phyloP scores from a whole-genome alignment of 2,797 vertebrate species.

The Lates japonicus region DNA sequence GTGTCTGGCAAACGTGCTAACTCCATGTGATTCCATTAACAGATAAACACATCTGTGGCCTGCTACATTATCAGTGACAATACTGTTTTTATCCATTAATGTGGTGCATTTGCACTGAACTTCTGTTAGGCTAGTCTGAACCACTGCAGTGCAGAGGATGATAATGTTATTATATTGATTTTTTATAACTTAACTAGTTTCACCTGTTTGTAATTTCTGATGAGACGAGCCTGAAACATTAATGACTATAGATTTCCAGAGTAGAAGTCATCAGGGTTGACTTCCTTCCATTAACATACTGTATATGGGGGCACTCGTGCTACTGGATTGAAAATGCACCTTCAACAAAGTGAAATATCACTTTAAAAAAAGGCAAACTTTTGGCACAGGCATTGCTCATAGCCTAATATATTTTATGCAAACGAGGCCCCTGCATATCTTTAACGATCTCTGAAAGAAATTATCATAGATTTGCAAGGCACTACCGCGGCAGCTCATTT shows the following conservation, averaged over 20 bases:
- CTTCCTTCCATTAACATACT: slow-evolving; percentile 60
- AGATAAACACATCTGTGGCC: slow-evolving; percentile 18
- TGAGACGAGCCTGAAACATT: slow-evolving; percentile 44
- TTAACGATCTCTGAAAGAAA: slow-evolving; percentile 62
- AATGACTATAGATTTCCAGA: slow-evolving; percentile 68
- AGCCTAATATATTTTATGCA: slow-evolving; percentile 65
- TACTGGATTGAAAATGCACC: slow-evolving; percentile 49
- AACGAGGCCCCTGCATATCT: slow-evolving; percentile 56
- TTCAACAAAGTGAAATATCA: slow-evolving; percentile 63
- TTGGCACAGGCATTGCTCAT: slow-evolving; percentile 42
- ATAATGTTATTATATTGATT: slow-evolving; percentile 61
- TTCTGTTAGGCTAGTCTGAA: neutral
- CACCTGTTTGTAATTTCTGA: slow-evolving; percentile 61
- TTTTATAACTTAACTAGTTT: slow-evolving; percentile 60
- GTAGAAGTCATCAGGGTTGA: slow-evolving; percentile 39
- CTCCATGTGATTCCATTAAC: neutral
- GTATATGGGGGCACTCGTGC: slow-evolving; percentile 14
- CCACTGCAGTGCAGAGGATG: slow-evolving; percentile 42
- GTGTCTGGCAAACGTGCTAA: slow-evolving; percentile 15
- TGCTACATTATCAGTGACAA: neutral
- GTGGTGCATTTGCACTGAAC: neutral
- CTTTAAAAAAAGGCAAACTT: slow-evolving; percentile 55
- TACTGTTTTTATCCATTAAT: neutral
- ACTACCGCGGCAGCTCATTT: slow-evolving; percentile 32
- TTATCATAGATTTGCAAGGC: slow-evolving; percentile 59